Evolutionary conservation across 2,113 vertebrate genomes (phyloP).

Genomic region (Lycaon pictus): DNA sequence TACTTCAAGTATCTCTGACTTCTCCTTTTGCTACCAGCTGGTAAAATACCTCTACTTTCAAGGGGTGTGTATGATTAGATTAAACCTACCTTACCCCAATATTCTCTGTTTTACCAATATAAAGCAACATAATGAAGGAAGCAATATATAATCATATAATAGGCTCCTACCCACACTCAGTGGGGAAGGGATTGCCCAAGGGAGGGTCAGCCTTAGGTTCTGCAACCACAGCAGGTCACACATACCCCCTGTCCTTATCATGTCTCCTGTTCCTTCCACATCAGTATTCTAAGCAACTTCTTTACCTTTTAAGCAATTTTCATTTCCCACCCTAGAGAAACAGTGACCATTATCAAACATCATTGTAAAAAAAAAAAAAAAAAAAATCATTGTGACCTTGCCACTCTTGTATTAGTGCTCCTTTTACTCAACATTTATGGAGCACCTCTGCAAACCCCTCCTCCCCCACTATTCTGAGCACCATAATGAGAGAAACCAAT

Average conservation of each 20-base stretch:
- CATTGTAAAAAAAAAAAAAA: neutral
- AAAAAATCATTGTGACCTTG: neutral
- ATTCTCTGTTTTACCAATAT: neutral
- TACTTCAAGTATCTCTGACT: neutral
- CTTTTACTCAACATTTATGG: neutral
- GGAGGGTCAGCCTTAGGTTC: neutral
- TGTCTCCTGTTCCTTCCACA: neutral
- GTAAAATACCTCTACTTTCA: neutral
- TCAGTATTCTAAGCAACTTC: fast-evolving
- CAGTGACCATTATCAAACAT: neutral
- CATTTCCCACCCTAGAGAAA: neutral
- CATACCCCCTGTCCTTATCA: neutral
- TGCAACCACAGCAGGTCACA: too few relatives aligned
- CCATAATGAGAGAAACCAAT: neutral
- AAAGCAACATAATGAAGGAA: neutral
- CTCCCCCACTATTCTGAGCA: too few relatives aligned
- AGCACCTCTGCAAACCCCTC: neutral
- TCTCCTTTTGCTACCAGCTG: neutral
- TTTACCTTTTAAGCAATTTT: neutral
- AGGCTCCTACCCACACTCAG: neutral
- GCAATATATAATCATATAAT: too few relatives aligned
- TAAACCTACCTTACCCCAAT: neutral
- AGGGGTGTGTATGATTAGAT: neutral
- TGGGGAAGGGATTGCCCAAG: neutral
- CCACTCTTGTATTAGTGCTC: neutral